Evolutionary conservation across 2,888 invertebrate species (phyloP), one percentile per base, ranked within the genome.

Genomic region (Coremacera marginata): DNA sequence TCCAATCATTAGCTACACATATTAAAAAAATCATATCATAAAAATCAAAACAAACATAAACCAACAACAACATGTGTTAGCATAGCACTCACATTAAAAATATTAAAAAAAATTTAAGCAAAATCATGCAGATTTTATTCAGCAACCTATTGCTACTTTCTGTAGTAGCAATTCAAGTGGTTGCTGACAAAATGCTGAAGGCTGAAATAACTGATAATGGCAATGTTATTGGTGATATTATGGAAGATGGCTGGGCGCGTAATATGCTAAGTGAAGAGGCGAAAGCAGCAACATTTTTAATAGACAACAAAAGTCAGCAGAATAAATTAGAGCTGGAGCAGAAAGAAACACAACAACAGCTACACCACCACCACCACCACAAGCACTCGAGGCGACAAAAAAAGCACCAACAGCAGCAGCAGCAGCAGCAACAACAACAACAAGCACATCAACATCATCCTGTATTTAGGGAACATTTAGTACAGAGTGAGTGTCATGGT

Each of bases 401-500:
- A 49, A 60, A 77, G 1, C 62, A 75, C 16, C 76, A 78, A 25
- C 27, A n/a, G 14, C 34, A n/a, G 14, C 52, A 74, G 2, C 60
- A 27, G 25, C 60, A 57, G 22, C 55, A 62, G 27, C 73, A 37
- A 16, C 70, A 31, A 44, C 71, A 62, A 63, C 77, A 70, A 74
- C 31, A 77, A 75, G 49, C 75, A 68, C 22, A 51, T 60, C 55
- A 65, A 65, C 55, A 62, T 11, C 27, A 49, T 44, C 68, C 22
- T 11, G 68, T n/a, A 11, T 49, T 25, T 68, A 19, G 49, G 27
- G 77, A 65, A 72, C 79, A 68, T 63, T 70, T 62, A 25, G 52
- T 16, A 72, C 44, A 22, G 34, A 11, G 49, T 16, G 37, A 60
- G 34, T 37, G 19, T 31, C 55, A 44, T 34, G 19, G 55, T 22